Evolutionary conservation across 1,140 invertebrate species (phyloP).

Genomic region (Delia radicum): DNA sequence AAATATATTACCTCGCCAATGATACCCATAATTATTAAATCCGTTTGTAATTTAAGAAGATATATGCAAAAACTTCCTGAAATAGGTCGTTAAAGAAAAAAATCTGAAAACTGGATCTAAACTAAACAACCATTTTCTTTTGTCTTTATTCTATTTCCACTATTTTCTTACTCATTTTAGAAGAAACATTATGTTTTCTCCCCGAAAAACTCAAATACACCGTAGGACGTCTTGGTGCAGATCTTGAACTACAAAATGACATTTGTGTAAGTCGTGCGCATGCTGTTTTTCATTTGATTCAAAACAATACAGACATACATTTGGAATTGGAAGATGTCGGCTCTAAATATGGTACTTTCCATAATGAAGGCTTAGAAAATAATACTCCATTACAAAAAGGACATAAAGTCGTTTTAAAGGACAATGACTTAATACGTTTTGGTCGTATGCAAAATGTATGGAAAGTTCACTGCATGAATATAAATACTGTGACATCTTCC

Average conservation of each 20-base stretch:
- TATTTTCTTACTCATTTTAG: too few species aligned
- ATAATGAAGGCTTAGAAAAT: slow-evolving; percentile 55
- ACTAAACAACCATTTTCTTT: too few species aligned
- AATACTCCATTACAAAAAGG: slow-evolving; percentile 35
- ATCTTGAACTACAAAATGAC: slow-evolving; percentile 58
- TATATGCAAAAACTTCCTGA: too few species aligned
- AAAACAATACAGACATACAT: slow-evolving; percentile 30
- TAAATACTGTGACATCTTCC: slow-evolving; percentile 58
- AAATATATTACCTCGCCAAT: too few species aligned
- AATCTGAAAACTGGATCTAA: too few species aligned
- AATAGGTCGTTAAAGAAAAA: too few species aligned
- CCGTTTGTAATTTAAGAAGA: too few species aligned
- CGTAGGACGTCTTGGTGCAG: slow-evolving; percentile 42
- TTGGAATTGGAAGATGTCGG: slow-evolving; percentile 54
- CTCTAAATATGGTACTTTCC: slow-evolving; percentile 61
- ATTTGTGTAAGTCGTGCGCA: slow-evolving; percentile 62
- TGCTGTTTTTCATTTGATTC: slow-evolving; percentile 54
- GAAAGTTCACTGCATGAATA: slow-evolving; percentile 52
- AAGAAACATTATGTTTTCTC: neutral
- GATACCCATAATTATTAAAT: too few species aligned
- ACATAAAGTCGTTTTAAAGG: slow-evolving; percentile 30
- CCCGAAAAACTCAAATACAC: slow-evolving; percentile 36
- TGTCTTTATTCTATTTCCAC: too few species aligned
- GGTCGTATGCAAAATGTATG: slow-evolving; percentile 58
- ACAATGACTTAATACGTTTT: too few species aligned